These are phyloP conservation scores for Alauda arvensis DNA, from an alignment of 2,797 vertebrate species.

Conservation along the genomic window DNA sequence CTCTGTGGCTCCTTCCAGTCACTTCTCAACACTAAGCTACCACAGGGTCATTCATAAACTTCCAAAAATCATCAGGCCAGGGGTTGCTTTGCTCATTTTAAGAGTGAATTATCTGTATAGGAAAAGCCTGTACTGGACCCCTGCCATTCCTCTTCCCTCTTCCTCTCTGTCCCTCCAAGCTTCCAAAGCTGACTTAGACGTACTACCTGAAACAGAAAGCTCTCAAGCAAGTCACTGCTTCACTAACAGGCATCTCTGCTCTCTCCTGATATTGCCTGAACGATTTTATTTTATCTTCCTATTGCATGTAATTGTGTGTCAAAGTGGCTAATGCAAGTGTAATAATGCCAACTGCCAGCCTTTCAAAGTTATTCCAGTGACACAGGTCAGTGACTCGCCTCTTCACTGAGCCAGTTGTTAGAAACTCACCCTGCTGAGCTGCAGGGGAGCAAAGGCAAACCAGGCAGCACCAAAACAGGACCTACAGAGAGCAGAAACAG, in stretches of 20 bases:
- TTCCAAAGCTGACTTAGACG: neutral
- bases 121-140: neutral
- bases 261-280: neutral
- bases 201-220: neutral
- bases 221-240: neutral
- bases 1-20: neutral
- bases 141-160: neutral
- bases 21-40: neutral
- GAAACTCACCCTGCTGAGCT: neutral
- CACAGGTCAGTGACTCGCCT: neutral
- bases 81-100: neutral
- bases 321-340: neutral
- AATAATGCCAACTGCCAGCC: neutral
- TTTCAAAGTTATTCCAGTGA: neutral
- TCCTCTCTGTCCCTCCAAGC: neutral
- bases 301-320: neutral
- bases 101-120: neutral
- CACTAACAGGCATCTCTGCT: neutral
- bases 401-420: neutral
- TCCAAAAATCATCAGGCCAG: neutral
- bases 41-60: neutral
- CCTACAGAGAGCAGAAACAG: neutral
- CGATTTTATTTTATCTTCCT: neutral
- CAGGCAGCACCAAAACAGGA: neutral
- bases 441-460: neutral